Base-by-base conservation (phyloP, 53 echinoderm and acorn worm genomes). In the Arbacia lixula region DNA sequence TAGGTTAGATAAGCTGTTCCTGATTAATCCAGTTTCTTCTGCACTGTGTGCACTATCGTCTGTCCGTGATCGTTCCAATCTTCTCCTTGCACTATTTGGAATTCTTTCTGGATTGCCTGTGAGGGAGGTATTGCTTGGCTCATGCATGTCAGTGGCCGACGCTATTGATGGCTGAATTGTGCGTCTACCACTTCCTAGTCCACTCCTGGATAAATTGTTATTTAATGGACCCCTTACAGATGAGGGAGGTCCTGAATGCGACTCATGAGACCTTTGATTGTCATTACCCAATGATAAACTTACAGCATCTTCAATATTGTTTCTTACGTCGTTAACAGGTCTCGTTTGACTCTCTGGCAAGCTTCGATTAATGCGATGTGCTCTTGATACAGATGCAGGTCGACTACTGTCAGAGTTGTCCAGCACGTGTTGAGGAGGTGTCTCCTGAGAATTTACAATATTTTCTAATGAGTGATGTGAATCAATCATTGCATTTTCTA, bases 61-160 rank as follows among this genome's bases (percentile, higher is more conserved):
- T 4, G 16, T 27, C 28, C 43, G 60, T 20, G 36, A 39, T 41
- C 61, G 34, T 12, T 39, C 60, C 25, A 30, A 46, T 38, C 82
- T 64, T 63, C 82, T 61, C 31, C 82, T 64, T 9, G 63, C 82
- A 81, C 82, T 81, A 33, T 81, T 81, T 30, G 82, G 82, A 2
- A 30, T 14, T 14, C 52, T 81, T 43, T 81, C 82, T 42, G 27
- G 82, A 29, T n/a, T 29, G 1, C 29, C 63, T 33, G 62, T 27
- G 4, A 31, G 43, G 10, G 10, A 28, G 30, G 41, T 8, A 33
- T 31, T 46, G 41, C 79, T 79, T 3, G 61, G 22, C 6, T 46
- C 64, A 49, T 63, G 38, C 3, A 81, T 22, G 37, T 63, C 82
- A 24, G 64, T 46, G 40, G 82, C 82, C 43, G 62, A 9, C 40